Evolutionary conservation across 2,113 vertebrate species (phyloP), one percentile per base, ranked within the genome.

Genomic region (Xiphias gladius): DNA sequence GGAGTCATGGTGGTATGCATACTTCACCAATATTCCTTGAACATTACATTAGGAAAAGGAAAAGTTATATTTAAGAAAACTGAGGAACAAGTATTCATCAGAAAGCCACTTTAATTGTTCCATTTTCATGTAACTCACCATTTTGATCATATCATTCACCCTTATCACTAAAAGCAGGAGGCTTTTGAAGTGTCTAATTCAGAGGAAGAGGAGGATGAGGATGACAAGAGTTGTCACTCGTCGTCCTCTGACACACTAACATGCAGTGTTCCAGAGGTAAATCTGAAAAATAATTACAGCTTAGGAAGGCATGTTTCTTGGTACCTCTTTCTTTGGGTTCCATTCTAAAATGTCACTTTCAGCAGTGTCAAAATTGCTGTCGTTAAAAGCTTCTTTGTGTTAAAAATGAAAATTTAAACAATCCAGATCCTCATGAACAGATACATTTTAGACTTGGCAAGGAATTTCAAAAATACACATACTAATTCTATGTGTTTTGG

Each of bases 201-300:
- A 85, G 90, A 94, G 78, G 92, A 94, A 80, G 91, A 94, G 72
- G 89, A 93, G 39, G 90, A 92, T n/a, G 92, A 94, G 24, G 90
- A 92, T 11, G 87, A 86, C 6, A 83, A 82, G 84, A 92, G 91
- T 86, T 78, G 75, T 85, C 90, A 92, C 83, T 95, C 94, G 14
- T 95, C 94, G 5, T 96, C 95, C 81, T 95, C 95, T 85, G 95
- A 93, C 89, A 96, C 95, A 80, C 90, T 95, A 68, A 94, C 94
- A 61, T 80, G 91, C 86, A 96, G 94, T 90, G 61, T 91, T 68
- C 85, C 93, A 41, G 94, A 95, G 95, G 95, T 96, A 95, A 93
- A 92, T 62, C 71, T 39, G 12, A 52, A 26, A 50, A 71, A 39
- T 32, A 28, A 64, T 50, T 14, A 14, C 12, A 61, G 59, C 37